These are phyloP conservation scores for Agonopterix arenella DNA, from an alignment of 2,888 invertebrate genomes.

Conservation along the genomic window DNA sequence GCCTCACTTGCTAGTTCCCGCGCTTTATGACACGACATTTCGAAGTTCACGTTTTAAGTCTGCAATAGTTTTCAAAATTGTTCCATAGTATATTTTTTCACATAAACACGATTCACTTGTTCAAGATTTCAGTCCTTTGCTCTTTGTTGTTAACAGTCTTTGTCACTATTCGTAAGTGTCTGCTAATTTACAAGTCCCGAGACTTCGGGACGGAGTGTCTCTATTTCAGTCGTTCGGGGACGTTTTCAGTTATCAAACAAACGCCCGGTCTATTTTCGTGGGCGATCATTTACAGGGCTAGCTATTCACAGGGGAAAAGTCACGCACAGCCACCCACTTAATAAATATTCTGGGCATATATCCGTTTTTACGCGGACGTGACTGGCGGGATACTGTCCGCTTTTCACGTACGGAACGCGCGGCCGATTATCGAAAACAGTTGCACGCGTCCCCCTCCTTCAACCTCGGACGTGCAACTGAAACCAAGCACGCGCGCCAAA, in stretches of 20 bases:
- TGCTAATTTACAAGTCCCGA: slow-evolving; percentile 22
- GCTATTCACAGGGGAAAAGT: slow-evolving; percentile 73
- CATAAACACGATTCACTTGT: slow-evolving; percentile 3
- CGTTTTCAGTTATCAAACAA: slow-evolving; percentile 65
- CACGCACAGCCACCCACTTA: slow-evolving; percentile 76
- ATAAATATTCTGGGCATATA: slow-evolving; percentile 80
- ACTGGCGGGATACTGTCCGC: slow-evolving; percentile 71
- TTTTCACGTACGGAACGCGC: slow-evolving; percentile 76
- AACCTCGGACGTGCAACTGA: slow-evolving; percentile 74
- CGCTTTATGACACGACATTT: slow-evolving; percentile 37
- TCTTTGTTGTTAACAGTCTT: neutral
- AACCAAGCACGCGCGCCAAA: slow-evolving; percentile 69
- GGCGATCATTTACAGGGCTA: slow-evolving; percentile 62
- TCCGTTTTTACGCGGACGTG: slow-evolving; percentile 77
- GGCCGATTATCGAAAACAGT: slow-evolving; percentile 76
- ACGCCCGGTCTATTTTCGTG: slow-evolving; percentile 59
- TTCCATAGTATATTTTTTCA: slow-evolving; percentile 24
- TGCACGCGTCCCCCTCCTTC: slow-evolving; percentile 73
- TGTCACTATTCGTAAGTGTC: neutral
- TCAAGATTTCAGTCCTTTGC: neutral
- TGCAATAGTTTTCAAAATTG: slow-evolving; percentile 19
- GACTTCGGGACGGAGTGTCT: slow-evolving; percentile 9
- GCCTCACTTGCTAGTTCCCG: slow-evolving; percentile 35
- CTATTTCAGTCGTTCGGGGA: slow-evolving; percentile 25
- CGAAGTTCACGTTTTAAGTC: slow-evolving; percentile 11